Base-by-base conservation (phyloP, 2,113 vertebrate species). In the Actinemys pallida region DNA sequence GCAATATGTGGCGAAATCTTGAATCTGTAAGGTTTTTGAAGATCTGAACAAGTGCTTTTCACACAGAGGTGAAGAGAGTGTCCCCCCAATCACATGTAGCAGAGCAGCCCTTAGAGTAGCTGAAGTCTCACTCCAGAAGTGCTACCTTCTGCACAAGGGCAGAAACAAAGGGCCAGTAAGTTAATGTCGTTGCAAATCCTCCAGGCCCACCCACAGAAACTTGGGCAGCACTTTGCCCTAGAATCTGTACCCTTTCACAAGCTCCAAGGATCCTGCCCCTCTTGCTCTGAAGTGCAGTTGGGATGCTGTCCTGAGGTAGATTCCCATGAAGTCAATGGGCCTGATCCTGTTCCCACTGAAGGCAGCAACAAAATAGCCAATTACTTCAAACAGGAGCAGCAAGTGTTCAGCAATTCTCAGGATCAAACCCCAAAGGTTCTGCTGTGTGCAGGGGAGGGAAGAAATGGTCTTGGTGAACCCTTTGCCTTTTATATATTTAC, bases 131-230 rank as follows among this genome's bases (percentile, higher is more conserved):
- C 52, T 81, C 93, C 84, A 47, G 5, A 27, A 10, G 13, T 88
- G 90, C 86, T 94, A 54, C 87, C 45, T 92, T 88, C 87, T 95
- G 85, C 85, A 86, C 86, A 89, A 78, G 39, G 35, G 87, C 92
- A 89, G 90, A 92, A 93, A 94, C 84, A 95, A 94, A 97, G n/a
- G 17, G 90, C 25, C 90, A 96, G 83, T 96, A 96, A 96, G 82
- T 62, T 1, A 3, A 2, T 14, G 4, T 89, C 88, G 84, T 96
- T 93, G 94, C 89, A 78, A 89, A 90, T 94, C 85, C 47, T 82
- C 90, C 90, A 96, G 94, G 88, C 56, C 87, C 86, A 88, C 27
- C 20, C 69, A 42, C n/a, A 93, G 56, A 54, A 83, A 81, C 16
- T 76, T 52, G 27, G 57, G 27, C 10, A 90, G 65, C 49, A 50